Evolutionary conservation across 2,888 invertebrate genomes (phyloP).

Genomic region (Unio delphinus): DNA sequence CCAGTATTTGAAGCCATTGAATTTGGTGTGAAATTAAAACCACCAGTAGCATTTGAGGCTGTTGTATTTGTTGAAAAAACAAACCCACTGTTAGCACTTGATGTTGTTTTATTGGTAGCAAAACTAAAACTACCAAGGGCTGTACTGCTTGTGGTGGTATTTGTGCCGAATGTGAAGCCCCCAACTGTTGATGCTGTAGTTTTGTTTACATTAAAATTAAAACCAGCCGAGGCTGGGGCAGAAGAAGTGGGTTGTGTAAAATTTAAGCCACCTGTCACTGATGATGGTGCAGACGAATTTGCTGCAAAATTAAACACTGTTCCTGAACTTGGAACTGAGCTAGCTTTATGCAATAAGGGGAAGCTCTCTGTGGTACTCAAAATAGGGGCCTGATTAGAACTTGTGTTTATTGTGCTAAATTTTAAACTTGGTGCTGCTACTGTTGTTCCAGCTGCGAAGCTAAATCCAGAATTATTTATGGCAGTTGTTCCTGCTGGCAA

Average conservation of each 20-base stretch:
- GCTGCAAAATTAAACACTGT: constrained; percentile 1
- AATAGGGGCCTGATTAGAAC: too few species aligned
- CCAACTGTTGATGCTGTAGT: neutral
- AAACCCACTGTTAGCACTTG: constrained; percentile 9
- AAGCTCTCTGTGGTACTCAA: neutral
- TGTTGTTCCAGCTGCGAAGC: too few species aligned
- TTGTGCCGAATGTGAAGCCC: neutral
- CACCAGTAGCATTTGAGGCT: neutral
- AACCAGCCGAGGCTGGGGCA: neutral
- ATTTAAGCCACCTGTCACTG: neutral
- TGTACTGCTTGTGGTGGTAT: neutral
- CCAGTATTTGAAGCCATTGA: too few species aligned
- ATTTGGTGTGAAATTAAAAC: too few species aligned
- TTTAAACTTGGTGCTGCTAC: neutral
- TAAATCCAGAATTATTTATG: too few species aligned
- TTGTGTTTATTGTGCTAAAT: neutral
- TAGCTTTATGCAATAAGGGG: neutral
- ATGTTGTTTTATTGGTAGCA: constrained; percentile 7
- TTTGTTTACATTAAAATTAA: neutral
- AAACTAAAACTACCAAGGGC: constrained; percentile 13
- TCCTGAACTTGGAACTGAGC: neutral
- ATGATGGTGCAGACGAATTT: constrained; percentile 3
- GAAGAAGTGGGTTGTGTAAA: constrained; percentile 1
- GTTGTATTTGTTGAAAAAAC: constrained; percentile 7
- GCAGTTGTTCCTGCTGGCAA: too few species aligned